Evolutionary conservation across 1,140 invertebrate genomes (phyloP), one percentile per base, ranked within the genome.

Genomic region (Daktulosphaira vitifoliae): DNA sequence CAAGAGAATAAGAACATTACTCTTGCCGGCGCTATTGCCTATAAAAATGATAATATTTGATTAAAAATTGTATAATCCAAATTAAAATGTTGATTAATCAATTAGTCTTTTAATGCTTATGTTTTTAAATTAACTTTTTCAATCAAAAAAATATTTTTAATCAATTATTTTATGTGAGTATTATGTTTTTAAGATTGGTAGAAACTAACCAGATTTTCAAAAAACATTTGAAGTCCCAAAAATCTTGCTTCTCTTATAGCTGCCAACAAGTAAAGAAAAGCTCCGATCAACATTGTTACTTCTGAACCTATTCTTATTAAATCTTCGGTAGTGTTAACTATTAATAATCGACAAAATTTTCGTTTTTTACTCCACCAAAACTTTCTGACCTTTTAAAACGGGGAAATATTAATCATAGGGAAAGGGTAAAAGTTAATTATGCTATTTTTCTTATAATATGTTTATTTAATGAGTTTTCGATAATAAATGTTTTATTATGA

Each of bases 1-100:
- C 92, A 95, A 0, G 95, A 96, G 71, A 94, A 84, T 53, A 98
- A 78, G 74, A 98, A 98, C 83, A 96, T 87, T 0, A 96, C 90
- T 68, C 95, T 81, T 2, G 89, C 89, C 15, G 90, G 88, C 16
- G 89, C 90, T 1, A 88, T 91, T 80, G 84, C 90, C 89, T 93
- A 68, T 39, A 75, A 75, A 69, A n/a, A n/a, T n/a, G n/a, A n/a
- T n/a, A n/a, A n/a, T n/a, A n/a, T n/a, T n/a, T n/a, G n/a, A n/a
- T 66, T 13, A 64, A 49, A 64, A 25, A 44, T n/a, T n/a, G n/a
- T n/a, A n/a, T n/a, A n/a, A n/a, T n/a, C n/a, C n/a, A n/a, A n/a
- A n/a, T n/a, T n/a, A n/a, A n/a, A n/a, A n/a, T n/a, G n/a, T n/a
- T n/a, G n/a, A n/a, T n/a, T n/a, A n/a, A n/a, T n/a, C n/a, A n/a